Base-by-base conservation (phyloP, 2,113 vertebrate species). In the Carassius gibelio region DNA sequence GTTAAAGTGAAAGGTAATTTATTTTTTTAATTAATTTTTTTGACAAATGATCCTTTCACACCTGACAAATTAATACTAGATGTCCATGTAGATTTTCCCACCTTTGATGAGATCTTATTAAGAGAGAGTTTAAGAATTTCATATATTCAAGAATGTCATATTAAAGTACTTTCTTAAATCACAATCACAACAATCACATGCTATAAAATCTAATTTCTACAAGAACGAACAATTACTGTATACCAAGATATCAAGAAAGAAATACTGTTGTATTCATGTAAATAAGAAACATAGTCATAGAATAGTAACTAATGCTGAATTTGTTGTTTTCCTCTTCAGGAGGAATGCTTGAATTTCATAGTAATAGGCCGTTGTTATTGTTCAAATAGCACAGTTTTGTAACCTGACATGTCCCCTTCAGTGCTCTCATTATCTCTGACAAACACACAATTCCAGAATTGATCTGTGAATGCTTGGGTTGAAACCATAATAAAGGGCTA, bases 321-420 rank as follows among this genome's bases (percentile, higher is more conserved):
- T 2, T 23, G 57, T 38, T 0, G 71, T 55, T 38, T 42, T 75
- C 26, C 48, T 84, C 30, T 38, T 76, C 13, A 42, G n/a, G 15
- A 64, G 59, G 72, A 84, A 76, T 84, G 82, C 75, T 75, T 84
- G 82, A 45, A 84, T 84, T 84, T 64, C 69, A 76, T 59, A 26
- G 23, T 84, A 26, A 76, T 84, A 66, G 23, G 45, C 72, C 30
- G 62, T 19, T 38, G 19, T 86, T 82, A 36, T 76, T 75, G 59
- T 57, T 52, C 26, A 57, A 30, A 86, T 80, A 80, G 59, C 21
- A 62, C 8, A 38, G 42, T 62, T 76, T 81, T 42, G 69, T 69
- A 69, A 38, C 48, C 42, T 82, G 15, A 55, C 55, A 19, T 61
- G 55, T 87, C 50, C 21, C 3, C 36, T 55, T 52, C 57, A 81